Evolutionary conservation across 2,888 invertebrate species (phyloP).

Genomic region (Sceliomorpha sp.): DNA sequence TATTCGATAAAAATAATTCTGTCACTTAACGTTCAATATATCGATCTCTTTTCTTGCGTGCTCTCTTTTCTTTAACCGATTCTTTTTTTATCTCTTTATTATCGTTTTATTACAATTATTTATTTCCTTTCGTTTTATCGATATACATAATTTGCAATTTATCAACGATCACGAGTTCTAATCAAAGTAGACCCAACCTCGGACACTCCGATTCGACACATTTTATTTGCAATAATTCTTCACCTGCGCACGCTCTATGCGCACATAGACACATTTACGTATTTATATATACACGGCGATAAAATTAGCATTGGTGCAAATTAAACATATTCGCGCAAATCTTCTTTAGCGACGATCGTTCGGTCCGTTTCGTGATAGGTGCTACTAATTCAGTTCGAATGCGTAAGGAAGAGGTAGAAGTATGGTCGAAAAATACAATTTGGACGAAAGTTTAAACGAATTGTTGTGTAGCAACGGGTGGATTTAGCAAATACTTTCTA

Average conservation of each 20-base stretch:
- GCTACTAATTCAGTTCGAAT: too few relatives aligned
- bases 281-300: slow-evolving; percentile 52
- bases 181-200: not conserved
- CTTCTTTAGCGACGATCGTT: slow-evolving; percentile 39
- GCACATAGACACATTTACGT: slow-evolving; percentile 52
- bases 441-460: too few relatives aligned
- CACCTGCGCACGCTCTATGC: slow-evolving; percentile 39
- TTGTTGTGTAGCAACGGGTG: too few relatives aligned
- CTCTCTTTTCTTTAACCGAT: slow-evolving; percentile 7
- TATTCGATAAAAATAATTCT: slow-evolving; percentile 66
- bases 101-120: slow-evolving; percentile 5
- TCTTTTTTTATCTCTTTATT: slow-evolving; percentile 11
- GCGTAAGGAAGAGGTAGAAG: too few relatives aligned
- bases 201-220: slow-evolving; percentile 27
- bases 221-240: slow-evolving; percentile 32
- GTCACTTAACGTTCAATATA: slow-evolving; percentile 66
- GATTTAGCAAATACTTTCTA: too few relatives aligned
- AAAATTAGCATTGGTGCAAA: slow-evolving; percentile 55
- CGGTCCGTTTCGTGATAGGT: slow-evolving; percentile 19
- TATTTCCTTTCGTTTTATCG: slow-evolving; percentile 1
- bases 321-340: slow-evolving; percentile 53
- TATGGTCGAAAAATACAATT: too few relatives aligned
- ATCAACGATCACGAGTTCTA: slow-evolving; percentile 20
- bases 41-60: slow-evolving; percentile 45
- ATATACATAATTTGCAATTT: slow-evolving; percentile 28